Conservation (phyloP, 2,113 vertebrate genomes). For the Chaetodon trifascialis region DNA sequence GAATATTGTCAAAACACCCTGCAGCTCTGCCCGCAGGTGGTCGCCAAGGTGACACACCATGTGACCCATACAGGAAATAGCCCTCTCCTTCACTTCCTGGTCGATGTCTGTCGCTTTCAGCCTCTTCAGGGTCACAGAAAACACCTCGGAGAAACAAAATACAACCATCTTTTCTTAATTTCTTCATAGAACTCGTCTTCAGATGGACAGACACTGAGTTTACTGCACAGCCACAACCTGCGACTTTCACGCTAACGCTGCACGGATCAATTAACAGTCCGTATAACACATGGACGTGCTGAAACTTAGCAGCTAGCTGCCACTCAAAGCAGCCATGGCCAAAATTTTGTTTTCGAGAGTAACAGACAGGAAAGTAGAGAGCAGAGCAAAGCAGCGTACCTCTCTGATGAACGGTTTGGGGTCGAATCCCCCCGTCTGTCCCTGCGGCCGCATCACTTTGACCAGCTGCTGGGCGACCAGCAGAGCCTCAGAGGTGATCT, state of each 20-base stretch:
- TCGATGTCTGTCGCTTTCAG: constrained; percentile 94
- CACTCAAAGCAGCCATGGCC: too few relatives aligned
- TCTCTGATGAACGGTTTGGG: constrained; percentile 87
- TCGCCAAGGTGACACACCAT: constrained; percentile 91
- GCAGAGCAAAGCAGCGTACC: background rate
- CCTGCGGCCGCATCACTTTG: constrained; percentile 88
- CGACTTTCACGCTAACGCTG: too few relatives aligned
- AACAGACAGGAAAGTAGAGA: background rate
- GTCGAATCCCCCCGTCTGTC: constrained; percentile 79
- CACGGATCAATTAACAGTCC: too few relatives aligned
- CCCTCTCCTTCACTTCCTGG: constrained; percentile 96
- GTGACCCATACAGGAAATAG: constrained; percentile 93
- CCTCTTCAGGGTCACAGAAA: constrained; percentile 86
- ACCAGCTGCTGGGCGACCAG: constrained; percentile 92
- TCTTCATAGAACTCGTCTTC: background rate
- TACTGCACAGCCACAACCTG: too few relatives aligned
- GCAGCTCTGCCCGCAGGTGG: constrained; percentile 86
- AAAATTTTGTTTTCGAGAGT: too few relatives aligned
- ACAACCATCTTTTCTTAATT: too few relatives aligned
- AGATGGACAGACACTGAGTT: background rate
- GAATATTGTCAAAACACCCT: constrained; percentile 89
- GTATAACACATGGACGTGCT: too few relatives aligned
- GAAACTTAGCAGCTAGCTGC: too few relatives aligned
- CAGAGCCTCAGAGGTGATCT: constrained; percentile 92
- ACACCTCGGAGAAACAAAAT: constrained; percentile 72